These are phyloP conservation scores for Rhynchonycteris naso DNA, from an alignment of 2,797 vertebrate species.

Conservation along the genomic window DNA sequence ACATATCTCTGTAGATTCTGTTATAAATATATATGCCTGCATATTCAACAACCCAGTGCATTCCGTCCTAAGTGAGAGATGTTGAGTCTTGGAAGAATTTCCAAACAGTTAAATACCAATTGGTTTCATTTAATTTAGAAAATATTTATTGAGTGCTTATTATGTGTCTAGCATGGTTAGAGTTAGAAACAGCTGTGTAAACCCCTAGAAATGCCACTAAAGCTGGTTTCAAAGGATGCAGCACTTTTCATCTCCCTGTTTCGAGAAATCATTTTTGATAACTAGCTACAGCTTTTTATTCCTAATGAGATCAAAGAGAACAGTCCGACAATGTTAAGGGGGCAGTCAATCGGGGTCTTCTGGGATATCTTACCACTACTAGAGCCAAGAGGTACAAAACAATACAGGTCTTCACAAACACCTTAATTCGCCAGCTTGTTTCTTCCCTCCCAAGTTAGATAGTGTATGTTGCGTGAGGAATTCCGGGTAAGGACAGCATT, in stretches of 20 bases:
- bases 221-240: conserved; percentile 10
- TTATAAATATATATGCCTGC: background rate
- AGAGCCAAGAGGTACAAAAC: background rate
- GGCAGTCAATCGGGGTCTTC: background rate
- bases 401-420: background rate
- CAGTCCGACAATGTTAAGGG: background rate
- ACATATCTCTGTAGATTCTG: background rate
- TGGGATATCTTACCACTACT: background rate
- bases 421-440: background rate
- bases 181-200: conserved; percentile 20
- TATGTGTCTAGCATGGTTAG: background rate
- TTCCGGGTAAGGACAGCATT: background rate
- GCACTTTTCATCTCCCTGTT: background rate
- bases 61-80: background rate
- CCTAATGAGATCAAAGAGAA: conserved; percentile 16
- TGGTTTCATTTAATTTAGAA: conserved; percentile 57
- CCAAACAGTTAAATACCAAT: conserved; percentile 31
- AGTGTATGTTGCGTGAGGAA: background rate
- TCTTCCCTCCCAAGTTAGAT: background rate
- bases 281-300: conserved; percentile 12
- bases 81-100: conserved; percentile 38
- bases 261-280: conserved; percentile 1
- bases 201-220: background rate
- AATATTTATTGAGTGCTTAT: conserved; percentile 20
- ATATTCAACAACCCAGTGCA: background rate